These are phyloP conservation scores for Peromyscus melanophrys DNA, from an alignment of 2,797 vertebrate genomes.

Conservation along the genomic window DNA sequence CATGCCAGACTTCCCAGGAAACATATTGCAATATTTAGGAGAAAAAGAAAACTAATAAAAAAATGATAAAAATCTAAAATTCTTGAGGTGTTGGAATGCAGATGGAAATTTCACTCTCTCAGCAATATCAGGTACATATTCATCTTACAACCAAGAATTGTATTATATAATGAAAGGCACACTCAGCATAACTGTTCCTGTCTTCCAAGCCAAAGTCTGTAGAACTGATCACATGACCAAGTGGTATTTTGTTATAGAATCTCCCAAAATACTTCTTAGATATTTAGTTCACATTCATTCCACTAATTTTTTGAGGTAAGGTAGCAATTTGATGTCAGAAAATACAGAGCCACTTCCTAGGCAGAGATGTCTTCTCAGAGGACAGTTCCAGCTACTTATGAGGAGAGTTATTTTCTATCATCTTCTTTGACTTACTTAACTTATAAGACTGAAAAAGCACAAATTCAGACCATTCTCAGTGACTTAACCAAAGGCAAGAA, in stretches of 20 bases:
- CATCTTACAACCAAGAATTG: conserved; percentile 21
- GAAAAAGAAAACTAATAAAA: neutral
- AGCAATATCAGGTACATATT: neutral
- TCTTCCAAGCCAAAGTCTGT: conserved; percentile 8
- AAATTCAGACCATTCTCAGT: conserved; percentile 51
- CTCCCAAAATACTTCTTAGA: neutral
- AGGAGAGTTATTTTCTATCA: neutral
- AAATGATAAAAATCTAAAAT: neutral
- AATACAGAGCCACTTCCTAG: neutral
- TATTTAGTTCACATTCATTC: neutral
- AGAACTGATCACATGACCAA: neutral
- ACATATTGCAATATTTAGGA: neutral
- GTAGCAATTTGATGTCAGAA: conserved; percentile 44
- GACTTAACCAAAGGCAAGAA: conserved; percentile 65
- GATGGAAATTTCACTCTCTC: neutral
- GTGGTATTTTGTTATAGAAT: neutral
- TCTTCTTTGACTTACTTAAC: conserved; percentile 58
- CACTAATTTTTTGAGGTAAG: neutral
- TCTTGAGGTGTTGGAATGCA: neutral
- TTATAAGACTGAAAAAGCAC: conserved; percentile 54
- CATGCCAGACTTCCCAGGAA: neutral
- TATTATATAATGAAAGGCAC: neutral
- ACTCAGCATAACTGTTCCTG: neutral
- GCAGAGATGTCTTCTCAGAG: conserved; percentile 28
- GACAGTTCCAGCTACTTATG: neutral